Conservation (phyloP, 2,113 vertebrate species). For the Coryphaenoides rupestris region DNA sequence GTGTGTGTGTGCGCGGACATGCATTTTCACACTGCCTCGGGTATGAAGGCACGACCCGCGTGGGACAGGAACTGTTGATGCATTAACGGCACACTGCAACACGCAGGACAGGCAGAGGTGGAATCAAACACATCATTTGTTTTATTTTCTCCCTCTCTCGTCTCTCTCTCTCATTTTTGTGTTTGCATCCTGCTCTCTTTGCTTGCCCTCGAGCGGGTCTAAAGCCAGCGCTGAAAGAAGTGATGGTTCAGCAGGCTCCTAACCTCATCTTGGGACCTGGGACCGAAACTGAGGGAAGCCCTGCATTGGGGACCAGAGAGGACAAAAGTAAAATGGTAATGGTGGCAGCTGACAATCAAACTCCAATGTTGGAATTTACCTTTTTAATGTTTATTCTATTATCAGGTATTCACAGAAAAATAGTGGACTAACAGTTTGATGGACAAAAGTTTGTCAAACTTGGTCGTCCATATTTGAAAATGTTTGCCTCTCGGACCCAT, state of each 20-base stretch:
- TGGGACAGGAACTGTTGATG: conserved; percentile 78
- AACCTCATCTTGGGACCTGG: conserved; percentile 30
- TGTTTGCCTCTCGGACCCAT: too few relatives aligned
- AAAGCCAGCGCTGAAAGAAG: conserved; percentile 20
- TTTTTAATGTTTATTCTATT: neutral
- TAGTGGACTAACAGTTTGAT: too few relatives aligned
- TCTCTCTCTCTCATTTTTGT: conserved; percentile 10
- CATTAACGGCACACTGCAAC: conserved; percentile 80
- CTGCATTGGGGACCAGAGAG: conserved; percentile 1
- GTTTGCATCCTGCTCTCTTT: conserved; percentile 38
- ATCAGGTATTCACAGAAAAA: too few relatives aligned
- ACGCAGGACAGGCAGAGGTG: conserved; percentile 79
- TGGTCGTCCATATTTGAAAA: too few relatives aligned
- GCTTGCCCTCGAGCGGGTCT: conserved; percentile 51
- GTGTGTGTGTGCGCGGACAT: conserved; percentile 56
- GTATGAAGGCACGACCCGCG: conserved; percentile 73
- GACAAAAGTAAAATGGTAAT: conserved; percentile 18
- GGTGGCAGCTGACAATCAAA: conserved; percentile 9
- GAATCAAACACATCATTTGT: conserved; percentile 71
- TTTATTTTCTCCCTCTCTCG: conserved; percentile 12
- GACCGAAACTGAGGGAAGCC: neutral
- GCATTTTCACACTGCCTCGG: conserved; percentile 63
- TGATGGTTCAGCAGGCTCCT: conserved; percentile 77
- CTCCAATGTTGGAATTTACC: neutral
- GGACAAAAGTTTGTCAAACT: too few relatives aligned